These are phyloP conservation scores for Cephalopterus ornatus DNA, from an alignment of 2,113 vertebrate species.

Conservation along the genomic window DNA sequence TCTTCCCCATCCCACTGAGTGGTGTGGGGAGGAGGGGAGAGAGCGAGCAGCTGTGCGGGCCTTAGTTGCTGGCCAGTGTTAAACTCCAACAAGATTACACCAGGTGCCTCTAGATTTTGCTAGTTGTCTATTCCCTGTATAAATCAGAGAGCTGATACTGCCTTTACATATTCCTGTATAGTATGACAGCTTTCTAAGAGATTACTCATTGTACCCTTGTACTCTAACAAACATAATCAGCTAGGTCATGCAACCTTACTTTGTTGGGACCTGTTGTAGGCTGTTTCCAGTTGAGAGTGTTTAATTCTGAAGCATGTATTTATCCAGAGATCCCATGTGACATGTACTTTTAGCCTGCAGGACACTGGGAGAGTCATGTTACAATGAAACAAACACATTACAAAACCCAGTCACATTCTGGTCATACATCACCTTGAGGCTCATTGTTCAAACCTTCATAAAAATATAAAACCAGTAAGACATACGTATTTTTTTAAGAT, in stretches of 20 bases:
- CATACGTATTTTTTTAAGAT: not conserved
- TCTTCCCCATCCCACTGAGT: not conserved
- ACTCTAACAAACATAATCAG: not conserved
- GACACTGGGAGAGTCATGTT: not conserved
- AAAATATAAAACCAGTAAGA: not conserved
- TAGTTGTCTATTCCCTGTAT: not conserved
- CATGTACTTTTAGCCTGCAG: not conserved
- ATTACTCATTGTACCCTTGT: not conserved
- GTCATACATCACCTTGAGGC: not conserved
- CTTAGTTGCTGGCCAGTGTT: accelerated
- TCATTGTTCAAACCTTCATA: not conserved
- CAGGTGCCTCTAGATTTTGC: not conserved
- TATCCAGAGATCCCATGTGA: not conserved
- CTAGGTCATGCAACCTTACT: not conserved
- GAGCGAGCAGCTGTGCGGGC: accelerated
- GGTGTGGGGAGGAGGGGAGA: accelerated
- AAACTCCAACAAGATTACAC: not conserved
- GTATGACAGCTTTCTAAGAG: not conserved
- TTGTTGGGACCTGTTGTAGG: not conserved
- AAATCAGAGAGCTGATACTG: not conserved
- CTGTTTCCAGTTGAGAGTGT: not conserved
- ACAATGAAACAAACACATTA: not conserved
- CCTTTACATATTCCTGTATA: not conserved
- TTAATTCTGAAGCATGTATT: not conserved
- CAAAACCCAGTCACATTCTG: not conserved